Base-by-base conservation (phyloP, 2,113 vertebrate genomes). In the Cairina moschata region DNA sequence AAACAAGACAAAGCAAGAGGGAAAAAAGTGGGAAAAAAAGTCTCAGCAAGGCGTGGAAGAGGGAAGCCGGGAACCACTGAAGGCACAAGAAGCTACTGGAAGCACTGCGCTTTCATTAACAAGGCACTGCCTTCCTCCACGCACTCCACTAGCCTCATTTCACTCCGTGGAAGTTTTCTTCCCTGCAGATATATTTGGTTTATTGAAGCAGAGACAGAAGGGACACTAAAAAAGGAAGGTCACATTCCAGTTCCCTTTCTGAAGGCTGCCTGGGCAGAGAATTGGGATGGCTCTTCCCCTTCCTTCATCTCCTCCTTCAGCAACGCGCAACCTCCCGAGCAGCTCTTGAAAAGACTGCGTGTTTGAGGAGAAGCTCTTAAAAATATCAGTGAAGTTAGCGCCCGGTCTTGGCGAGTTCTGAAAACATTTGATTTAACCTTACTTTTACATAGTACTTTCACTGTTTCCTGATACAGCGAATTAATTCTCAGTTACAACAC, bases 1-100 rank as follows among this genome's bases (percentile, higher is more conserved):
- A 66, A 82, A 81, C 26, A 16, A n/a, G 69, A 42, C 34, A 0
- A 55, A 58, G 18, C 0, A 2, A 55, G 23, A 8, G 50, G 31
- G 4, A 42, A 67, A 76, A 80, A 84, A 22, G 22, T 13, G 36
- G 7, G 20, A 65, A 26, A 60, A 68, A 74, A 55, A 44, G 65
- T 23, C 32, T 75, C 71, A 29, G 58, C 23, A 40, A 80, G 68
- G 85, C 77, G 63, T 59, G 56, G 78, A 87, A 90, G 40, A 1
- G 25, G 63, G 62, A 26, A 73, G n/a, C 7, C 83, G 29, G 69
- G 88, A 75, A 84, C 58, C 62, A 54, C 18, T 0, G 22, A 58
- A 75, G 55, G 72, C 56, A 55, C 69, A 81, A 36, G 74, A 88
- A 77, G 76, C 80, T 89, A 77, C 91, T 82, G 89, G 83, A 95